Percentiles rank a stretch among this genome's conserved stretches.
These are phyloP conservation scores for Eumerus sabulonum DNA, from an alignment of 2,888 invertebrate genomes.

Conservation along the genomic window DNA sequence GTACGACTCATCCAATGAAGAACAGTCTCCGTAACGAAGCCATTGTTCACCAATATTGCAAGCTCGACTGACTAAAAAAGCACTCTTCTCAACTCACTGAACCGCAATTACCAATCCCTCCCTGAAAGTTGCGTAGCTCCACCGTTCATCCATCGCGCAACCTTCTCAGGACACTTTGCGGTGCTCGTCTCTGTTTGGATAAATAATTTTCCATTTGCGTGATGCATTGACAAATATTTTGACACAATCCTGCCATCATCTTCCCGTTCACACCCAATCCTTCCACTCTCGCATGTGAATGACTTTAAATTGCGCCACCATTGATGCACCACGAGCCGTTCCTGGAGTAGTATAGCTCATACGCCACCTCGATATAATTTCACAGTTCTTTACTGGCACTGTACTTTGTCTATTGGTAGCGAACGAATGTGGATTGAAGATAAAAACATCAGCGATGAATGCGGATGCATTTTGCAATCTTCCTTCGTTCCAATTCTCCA, in stretches of 20 bases:
- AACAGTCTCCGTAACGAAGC: too few relatives aligned
- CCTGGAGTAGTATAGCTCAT: slow-evolving; percentile 14
- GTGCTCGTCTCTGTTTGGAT: slow-evolving; percentile 33
- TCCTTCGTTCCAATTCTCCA: slow-evolving; percentile 52
- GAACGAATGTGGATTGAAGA: slow-evolving; percentile 61
- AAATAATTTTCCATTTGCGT: slow-evolving; percentile 65
- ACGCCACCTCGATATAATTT: slow-evolving; percentile 59
- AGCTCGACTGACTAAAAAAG: too few relatives aligned
- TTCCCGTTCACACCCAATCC: slow-evolving; percentile 37
- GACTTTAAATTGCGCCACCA: slow-evolving; percentile 55
- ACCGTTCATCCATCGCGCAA: slow-evolving; percentile 5
- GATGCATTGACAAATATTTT: slow-evolving; percentile 64
- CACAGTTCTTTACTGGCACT: slow-evolving; percentile 52
- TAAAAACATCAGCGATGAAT: slow-evolving; percentile 66
- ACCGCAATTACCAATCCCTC: slow-evolving; percentile 2
- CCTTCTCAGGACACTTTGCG: not conserved
- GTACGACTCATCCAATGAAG: too few relatives aligned
- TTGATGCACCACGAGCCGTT: slow-evolving; percentile 1
- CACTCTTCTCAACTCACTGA: not conserved
- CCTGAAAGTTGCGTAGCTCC: not conserved
- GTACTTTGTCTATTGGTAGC: slow-evolving; percentile 6
- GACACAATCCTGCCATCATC: slow-evolving; percentile 19
- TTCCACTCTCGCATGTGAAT: slow-evolving; percentile 47
- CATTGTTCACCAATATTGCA: too few relatives aligned
- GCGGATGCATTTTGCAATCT: slow-evolving; percentile 64